A percentile compares a stretch with the other conserved stretches of the same genome.
Conservation (phyloP, 2,888 invertebrate species). For the Cosmia pyralina region DNA sequence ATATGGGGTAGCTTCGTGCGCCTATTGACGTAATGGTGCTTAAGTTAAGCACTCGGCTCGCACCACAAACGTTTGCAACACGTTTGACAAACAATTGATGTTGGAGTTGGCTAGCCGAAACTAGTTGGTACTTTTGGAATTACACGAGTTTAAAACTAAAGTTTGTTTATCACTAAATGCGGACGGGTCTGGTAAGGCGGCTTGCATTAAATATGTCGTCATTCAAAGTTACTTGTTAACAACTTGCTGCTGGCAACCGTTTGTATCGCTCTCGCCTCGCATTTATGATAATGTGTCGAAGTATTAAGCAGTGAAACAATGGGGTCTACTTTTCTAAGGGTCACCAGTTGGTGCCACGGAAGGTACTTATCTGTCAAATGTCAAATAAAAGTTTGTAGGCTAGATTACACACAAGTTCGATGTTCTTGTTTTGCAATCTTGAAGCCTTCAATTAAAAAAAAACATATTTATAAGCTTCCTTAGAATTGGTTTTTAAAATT, state of each 20-base stretch:
- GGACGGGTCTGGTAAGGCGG: neutral
- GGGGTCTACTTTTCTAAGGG: too few species aligned
- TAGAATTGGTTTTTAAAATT: too few species aligned
- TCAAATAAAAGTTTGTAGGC: too few species aligned
- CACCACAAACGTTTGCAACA: conserved; percentile 22
- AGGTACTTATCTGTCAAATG: too few species aligned
- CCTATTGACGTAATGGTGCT: conserved; percentile 6
- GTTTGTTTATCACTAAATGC: conserved; percentile 13
- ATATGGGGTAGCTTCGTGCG: too few species aligned
- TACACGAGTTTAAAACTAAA: conserved; percentile 37
- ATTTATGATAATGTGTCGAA: too few species aligned
- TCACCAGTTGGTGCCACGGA: too few species aligned
- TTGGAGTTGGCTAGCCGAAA: conserved; percentile 9
- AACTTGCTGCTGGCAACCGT: neutral
- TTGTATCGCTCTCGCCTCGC: neutral
- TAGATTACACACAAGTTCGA: too few species aligned
- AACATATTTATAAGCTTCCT: too few species aligned
- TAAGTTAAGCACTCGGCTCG: neutral
- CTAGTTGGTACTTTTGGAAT: conserved; percentile 13
- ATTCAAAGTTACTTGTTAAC: conserved; percentile 20
- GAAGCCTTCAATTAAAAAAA: too few species aligned
- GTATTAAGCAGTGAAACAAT: too few species aligned
- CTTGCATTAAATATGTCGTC: conserved; percentile 22
- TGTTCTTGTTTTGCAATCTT: too few species aligned
- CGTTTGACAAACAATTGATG: conserved; percentile 23